Base-by-base conservation (phyloP, 35 echinoderm and acorn worm genomes). In the Hemicentrotus pulcherrimus region DNA sequence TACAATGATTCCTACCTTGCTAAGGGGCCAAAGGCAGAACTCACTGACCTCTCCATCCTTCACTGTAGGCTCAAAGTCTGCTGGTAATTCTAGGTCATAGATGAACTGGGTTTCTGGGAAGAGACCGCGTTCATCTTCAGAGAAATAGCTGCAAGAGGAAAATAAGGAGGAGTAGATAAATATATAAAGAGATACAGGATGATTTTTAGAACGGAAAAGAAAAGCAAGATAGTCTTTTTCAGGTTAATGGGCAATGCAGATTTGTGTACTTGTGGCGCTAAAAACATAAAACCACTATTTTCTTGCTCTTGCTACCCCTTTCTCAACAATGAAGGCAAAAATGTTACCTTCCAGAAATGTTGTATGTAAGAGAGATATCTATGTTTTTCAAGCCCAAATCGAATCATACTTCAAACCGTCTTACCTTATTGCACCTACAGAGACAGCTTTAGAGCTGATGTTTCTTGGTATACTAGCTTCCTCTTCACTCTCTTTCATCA, bases 401-500 rank as follows among this genome's bases (percentile, higher is more conserved):
- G 3, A 41, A 41, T 3, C 35, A 41, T 41, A 41, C 35, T 3
- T 41, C 35, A 41, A 41, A 41, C 3, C 1, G 18, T 78, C 88
- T 32, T 60, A 97, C 97, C 97, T 97, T 46, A 97, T 94, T 31
- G 94, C 70, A 47, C 97, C 97, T 4, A 91, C 94, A 48, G 97
- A 86, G 13, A 47, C 61, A 59, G 97, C 97, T 47, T 96, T 60
- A 31, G 71, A 55, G 30, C 95, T 94, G 19, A 97, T 48, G 19
- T 46, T 32, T 45, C 91, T 86, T 46, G 97, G 97, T 91, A 97
- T 97, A 58, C 92, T 95, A 28, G 97, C 97, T 52, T 97, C 97
- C 86, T 97, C 97, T 59, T 50, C 97, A 95, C 97, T 95, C 88
- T 97, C 97, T 92, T 97, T 96, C 52, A 97, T 85, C n/a, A 97